Percentiles rank a stretch among this genome's conserved stretches.
Conservation (phyloP, 2,113 vertebrate species). For the Acanthisitta chloris region DNA sequence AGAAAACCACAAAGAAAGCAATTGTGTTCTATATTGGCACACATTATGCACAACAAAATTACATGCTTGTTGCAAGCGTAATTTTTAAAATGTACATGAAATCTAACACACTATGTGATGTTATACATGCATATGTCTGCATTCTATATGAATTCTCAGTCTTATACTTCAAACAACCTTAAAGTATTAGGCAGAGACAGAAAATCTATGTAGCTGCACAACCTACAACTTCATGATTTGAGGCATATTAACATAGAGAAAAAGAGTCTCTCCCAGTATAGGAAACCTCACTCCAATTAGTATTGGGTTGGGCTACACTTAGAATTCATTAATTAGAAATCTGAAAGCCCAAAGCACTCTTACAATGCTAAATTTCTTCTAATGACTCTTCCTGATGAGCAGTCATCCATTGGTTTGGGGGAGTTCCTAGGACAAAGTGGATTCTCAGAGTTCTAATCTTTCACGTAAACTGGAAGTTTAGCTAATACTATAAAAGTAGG, state of each 20-base stretch:
- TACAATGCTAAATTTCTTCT: background rate
- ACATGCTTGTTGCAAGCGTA: background rate
- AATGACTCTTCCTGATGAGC: background rate
- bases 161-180: background rate
- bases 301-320: background rate
- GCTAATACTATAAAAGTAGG: background rate
- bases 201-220: background rate
- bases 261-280: background rate
- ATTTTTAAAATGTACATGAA: background rate
- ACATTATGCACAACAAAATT: background rate
- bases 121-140: background rate
- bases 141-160: background rate
- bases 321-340: background rate
- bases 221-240: background rate
- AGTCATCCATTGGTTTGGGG: background rate
- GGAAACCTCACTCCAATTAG: background rate
- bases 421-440: background rate
- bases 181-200: background rate
- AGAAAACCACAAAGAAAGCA: background rate
- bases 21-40: background rate
- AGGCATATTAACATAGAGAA: background rate
- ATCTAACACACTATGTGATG: background rate
- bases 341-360: background rate
- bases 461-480: background rate
- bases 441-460: background rate